phyloP scores from a whole-genome alignment of 2,888 invertebrate species.

The Zhengitettix transpicula region DNA sequence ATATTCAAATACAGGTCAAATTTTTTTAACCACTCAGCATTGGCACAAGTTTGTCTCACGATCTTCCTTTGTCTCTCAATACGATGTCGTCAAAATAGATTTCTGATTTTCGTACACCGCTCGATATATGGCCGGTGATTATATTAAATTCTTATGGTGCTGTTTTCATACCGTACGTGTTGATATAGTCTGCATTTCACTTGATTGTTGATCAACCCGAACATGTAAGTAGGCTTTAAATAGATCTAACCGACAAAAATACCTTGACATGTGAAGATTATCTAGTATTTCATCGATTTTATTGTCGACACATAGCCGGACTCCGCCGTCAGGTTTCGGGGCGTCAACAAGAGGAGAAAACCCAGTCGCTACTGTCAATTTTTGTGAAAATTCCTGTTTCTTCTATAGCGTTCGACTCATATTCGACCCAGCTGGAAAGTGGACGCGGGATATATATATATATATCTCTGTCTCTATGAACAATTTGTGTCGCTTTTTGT shows the following conservation, averaged over 20 bases:
- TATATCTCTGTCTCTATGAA: neutral
- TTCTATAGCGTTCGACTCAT: neutral
- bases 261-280: slow-evolving; percentile 14
- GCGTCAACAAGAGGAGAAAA: slow-evolving; percentile 7
- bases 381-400: neutral
- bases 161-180: slow-evolving; percentile 10
- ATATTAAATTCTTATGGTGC: slow-evolving; percentile 11
- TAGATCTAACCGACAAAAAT: slow-evolving; percentile 17
- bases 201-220: neutral
- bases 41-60: neutral
- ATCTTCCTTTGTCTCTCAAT: neutral
- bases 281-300: slow-evolving; percentile 15
- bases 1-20: neutral
- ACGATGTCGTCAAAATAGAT: slow-evolving; percentile 9
- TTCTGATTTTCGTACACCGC: slow-evolving; percentile 7
- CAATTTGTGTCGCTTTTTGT: neutral
- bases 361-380: neutral
- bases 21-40: neutral
- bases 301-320: slow-evolving; percentile 7
- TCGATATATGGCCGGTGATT: slow-evolving; percentile 7
- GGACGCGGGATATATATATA: neutral
- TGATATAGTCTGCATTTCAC: neutral
- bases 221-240: slow-evolving; percentile 15
- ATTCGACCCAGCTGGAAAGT: neutral
- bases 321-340: slow-evolving; percentile 5